Conservation (phyloP, 2,113 vertebrate genomes). For the Rynchops niger region DNA sequence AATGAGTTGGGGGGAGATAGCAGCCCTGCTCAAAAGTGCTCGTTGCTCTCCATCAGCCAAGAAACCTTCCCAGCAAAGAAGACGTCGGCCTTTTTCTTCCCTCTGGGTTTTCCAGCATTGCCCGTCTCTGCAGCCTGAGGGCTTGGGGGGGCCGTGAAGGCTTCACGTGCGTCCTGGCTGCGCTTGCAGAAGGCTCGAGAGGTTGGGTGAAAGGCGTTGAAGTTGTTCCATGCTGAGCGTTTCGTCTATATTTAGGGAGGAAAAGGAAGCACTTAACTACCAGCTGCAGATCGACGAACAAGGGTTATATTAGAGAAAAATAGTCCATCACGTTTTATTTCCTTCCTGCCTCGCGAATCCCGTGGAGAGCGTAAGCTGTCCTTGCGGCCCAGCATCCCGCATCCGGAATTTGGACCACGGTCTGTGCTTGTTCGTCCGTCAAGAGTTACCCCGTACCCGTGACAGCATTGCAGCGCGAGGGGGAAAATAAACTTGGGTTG, state of each 20-base stretch:
- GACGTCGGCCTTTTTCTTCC: background rate
- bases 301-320: background rate
- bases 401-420: background rate
- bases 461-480: background rate
- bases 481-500: too few species aligned
- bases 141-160: fast-evolving
- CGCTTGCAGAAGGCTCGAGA: background rate
- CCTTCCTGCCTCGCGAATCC: background rate
- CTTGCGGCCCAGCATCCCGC: background rate
- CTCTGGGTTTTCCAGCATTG: background rate
- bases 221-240: conserved; percentile 19
- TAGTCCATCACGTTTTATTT: background rate
- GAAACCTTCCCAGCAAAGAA: background rate
- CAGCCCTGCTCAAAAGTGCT: background rate
- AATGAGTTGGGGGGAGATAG: background rate
- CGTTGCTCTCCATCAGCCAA: background rate
- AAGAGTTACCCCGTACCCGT: too few species aligned
- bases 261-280: conserved; percentile 58
- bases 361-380: background rate
- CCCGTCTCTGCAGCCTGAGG: fast-evolving
- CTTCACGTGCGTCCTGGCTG: background rate
- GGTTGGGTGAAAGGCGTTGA: background rate
- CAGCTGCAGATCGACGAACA: conserved; percentile 38
- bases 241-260: conserved; percentile 60
- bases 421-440: background rate